Evolutionary conservation across 2,888 invertebrate genomes (phyloP), one percentile per base, ranked within the genome.

Genomic region (Rotaria macrura): DNA sequence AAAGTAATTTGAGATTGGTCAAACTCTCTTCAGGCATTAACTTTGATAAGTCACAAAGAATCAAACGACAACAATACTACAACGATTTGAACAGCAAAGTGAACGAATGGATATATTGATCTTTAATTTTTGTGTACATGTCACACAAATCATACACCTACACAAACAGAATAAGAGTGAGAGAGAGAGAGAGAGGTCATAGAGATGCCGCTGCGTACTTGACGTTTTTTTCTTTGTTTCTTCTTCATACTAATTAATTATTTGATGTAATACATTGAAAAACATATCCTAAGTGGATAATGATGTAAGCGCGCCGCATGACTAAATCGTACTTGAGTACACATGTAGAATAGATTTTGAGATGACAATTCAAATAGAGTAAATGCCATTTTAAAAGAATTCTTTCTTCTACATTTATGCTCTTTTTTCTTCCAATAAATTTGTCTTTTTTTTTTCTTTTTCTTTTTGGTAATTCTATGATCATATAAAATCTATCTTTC

Each of bases 11-110:
- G 79, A 79, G 79, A 79, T 79, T 79, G 79, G 79, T 43, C 43
- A 79, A 79, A 79, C 79, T 79, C 79, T 79, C 79, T 79, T 79
- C 79, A 79, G 43, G 79, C 43, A 79, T 79, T 79, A 79, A 79
- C 79, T 79, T 79, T 79, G 79, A 79, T 79, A 79, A 79, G 79
- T 79, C 79, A 79, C 79, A 43, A 79, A 79, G 40, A 43, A 79
- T 43, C 23, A 40, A 43, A 43, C 79, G 79, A 79, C 40, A 40
- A 79, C 79, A 79, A 79, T 79, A 40, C n/a, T n/a, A n/a, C 79
- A 79, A 79, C 79, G 43, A 40, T 43, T 43, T 40, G 72, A 72
- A 72, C 23, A 23, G 72, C 17, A 38, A 72, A 34, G 38, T 40
- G 38, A 72, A 79, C 43, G 79, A 79, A 79, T 43, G 79, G n/a